phyloP scores from a whole-genome alignment of 2,113 vertebrate genomes.

The Cololabis saira region DNA sequence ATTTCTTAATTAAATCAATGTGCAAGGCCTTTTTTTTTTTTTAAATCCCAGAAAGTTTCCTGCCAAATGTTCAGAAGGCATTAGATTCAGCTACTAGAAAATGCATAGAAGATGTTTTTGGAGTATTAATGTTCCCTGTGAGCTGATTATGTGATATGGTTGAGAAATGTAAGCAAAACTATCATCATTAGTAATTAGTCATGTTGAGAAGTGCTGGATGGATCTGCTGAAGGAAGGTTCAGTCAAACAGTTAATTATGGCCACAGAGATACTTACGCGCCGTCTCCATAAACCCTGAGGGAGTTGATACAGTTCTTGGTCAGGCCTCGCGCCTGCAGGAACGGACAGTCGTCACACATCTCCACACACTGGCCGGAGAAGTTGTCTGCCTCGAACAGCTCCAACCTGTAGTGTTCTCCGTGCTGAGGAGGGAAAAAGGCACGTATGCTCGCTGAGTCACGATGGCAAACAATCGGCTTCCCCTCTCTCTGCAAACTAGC shows the following conservation, averaged over 20 bases:
- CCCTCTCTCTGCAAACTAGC: constrained; percentile 17
- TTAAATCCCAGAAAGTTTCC: no score
- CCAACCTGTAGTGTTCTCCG: constrained; percentile 88
- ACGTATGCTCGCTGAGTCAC: constrained; percentile 41
- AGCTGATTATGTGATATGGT: no score
- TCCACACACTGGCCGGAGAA: constrained; percentile 88
- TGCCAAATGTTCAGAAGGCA: no score
- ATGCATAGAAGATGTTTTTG: no score
- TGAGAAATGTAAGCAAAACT: no score
- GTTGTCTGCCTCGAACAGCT: constrained; percentile 88
- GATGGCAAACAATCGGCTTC: constrained; percentile 16
- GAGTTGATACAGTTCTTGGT: constrained; percentile 88
- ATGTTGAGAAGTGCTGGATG: no score
- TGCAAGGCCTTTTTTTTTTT: no score
- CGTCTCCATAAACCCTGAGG: constrained; percentile 88
- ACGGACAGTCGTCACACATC: constrained; percentile 89
- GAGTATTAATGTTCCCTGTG: no score
- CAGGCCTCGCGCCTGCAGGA: constrained; percentile 88
- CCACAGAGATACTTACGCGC: constrained; percentile 83
- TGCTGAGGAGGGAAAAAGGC: constrained; percentile 78
- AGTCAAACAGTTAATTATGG: neutral
- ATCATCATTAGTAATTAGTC: no score
- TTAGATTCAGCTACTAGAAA: no score
- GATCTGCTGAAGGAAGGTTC: neutral
- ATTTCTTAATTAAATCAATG: no score